Evolutionary conservation across 2,113 vertebrate species (phyloP), one percentile per base, ranked within the genome.

Genomic region (Jaculus jaculus): DNA sequence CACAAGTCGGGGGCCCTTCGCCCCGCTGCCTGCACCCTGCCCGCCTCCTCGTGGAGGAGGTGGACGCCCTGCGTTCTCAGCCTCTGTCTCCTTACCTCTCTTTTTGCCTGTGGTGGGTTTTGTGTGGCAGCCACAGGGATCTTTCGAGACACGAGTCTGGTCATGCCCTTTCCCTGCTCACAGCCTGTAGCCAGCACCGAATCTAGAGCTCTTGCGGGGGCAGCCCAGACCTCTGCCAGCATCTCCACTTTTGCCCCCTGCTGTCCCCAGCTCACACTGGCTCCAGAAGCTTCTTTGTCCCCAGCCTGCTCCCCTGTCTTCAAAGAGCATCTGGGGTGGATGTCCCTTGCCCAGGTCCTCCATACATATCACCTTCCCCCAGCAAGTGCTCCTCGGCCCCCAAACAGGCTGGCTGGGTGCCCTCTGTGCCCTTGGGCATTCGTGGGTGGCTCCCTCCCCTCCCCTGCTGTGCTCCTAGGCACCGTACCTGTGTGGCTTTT

Each of bases 351-450:
- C 66, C 42, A 26, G 68, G 61, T 58, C 58, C 61, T 84, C 17
- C 5, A 0, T 13, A 0, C 32, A 47, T 5, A 3, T 60, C 26
- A 9, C 23, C 28, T 26, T 58, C 12, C 30, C 69, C 12, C 20
- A 42, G 39, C 58, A 81, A 85, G 23, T 60, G 83, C 71, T 66
- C 74, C 23, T 77, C 51, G 32, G 39, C 74, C 18, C 11, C 42
- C 2, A 10, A 28, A 37, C 42, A 39, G 80, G 21, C 77, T 9
- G 11, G 37, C 17, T 20, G 30, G 26, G 60, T 79, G 80, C 71
- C 89, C 13, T 78, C 11, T 3, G 0, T 42, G 61, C 20, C 77
- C 34, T 37, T 60, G 68, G 86, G 8, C 42, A 47, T 58, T 32
- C 63, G 7, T 13, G 32, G 15, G 30, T 79, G 47, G 30, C 5